phyloP scores from a whole-genome alignment of 2,888 invertebrate genomes.

The Liodrosophila aerea region DNA sequence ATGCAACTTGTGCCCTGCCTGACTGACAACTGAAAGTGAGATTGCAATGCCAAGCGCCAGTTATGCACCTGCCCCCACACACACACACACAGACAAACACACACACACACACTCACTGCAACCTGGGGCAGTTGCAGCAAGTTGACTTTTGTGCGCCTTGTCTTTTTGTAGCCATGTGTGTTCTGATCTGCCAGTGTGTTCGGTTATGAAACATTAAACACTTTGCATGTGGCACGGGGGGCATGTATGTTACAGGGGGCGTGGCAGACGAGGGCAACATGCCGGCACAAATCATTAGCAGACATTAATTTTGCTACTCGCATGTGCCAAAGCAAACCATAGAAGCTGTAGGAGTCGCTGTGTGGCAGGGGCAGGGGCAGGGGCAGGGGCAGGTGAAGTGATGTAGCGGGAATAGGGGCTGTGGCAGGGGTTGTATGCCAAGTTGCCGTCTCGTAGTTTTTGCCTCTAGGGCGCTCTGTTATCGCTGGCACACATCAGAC shows the following conservation, averaged over 20 bases:
- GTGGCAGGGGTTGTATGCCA: background rate
- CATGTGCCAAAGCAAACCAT: slow-evolving; percentile 28
- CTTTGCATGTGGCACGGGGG: slow-evolving; percentile 49
- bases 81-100: background rate
- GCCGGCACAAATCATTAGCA: slow-evolving; percentile 74
- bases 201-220: slow-evolving; percentile 74
- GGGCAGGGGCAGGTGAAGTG: background rate
- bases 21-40: slow-evolving; percentile 59
- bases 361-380: background rate
- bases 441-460: slow-evolving; percentile 43
- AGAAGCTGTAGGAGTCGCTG: background rate
- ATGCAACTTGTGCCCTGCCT: slow-evolving; percentile 17
- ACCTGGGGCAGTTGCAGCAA: slow-evolving; percentile 20
- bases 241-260: slow-evolving; percentile 4
- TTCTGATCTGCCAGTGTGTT: slow-evolving; percentile 41
- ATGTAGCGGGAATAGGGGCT: no score
- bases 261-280: slow-evolving; percentile 35
- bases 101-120: background rate
- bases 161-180: slow-evolving; percentile 25
- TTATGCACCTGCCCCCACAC: slow-evolving; percentile 35
- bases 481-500: slow-evolving; percentile 65
- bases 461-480: slow-evolving; percentile 56
- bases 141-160: slow-evolving; percentile 45
- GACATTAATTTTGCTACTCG: slow-evolving; percentile 66
- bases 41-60: slow-evolving; percentile 49